These are phyloP conservation scores for Laspeyria flexula DNA, from an alignment of 2,888 invertebrate species.

Conservation along the genomic window DNA sequence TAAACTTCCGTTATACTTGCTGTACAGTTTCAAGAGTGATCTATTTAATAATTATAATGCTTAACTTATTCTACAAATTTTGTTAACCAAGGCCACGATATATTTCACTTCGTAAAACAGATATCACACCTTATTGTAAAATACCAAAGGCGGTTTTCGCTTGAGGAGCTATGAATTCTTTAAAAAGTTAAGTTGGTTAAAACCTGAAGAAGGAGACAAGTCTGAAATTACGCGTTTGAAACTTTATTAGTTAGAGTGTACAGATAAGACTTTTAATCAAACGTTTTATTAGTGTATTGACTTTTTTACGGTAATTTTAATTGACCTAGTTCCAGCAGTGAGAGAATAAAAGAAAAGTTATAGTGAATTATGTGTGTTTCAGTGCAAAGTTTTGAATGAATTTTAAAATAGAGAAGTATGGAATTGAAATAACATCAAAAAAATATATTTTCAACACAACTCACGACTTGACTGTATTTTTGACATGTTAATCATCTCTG, in stretches of 20 bases:
- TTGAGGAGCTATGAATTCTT: not conserved
- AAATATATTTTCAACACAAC: too few species aligned
- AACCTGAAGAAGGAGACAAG: slow-evolving; percentile 43
- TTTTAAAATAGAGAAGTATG: too few species aligned
- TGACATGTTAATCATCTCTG: too few species aligned
- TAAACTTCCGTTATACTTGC: slow-evolving; percentile 39
- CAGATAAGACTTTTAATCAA: slow-evolving; percentile 39
- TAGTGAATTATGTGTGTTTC: too few species aligned
- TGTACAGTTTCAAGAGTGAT: slow-evolving; percentile 39
- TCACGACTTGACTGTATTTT: too few species aligned
- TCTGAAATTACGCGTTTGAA: slow-evolving; percentile 49
- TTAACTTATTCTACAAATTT: slow-evolving; percentile 49
- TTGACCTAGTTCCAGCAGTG: slow-evolving; percentile 24
- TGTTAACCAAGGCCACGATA: slow-evolving; percentile 18
- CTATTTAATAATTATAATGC: slow-evolving; percentile 54
- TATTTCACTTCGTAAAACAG: not conserved
- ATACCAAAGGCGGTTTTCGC: slow-evolving; percentile 9
- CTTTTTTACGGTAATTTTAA: slow-evolving; percentile 41
- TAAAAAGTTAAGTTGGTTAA: slow-evolving; percentile 24
- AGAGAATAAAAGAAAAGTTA: not conserved
- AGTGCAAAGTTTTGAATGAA: too few species aligned
- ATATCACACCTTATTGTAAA: slow-evolving; percentile 2
- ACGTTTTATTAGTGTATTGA: slow-evolving; percentile 41
- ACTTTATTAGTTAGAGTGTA: slow-evolving; percentile 53
- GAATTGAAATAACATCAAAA: too few species aligned